Base-by-base conservation (phyloP, 2,797 vertebrate genomes). In the Lerista edwardsae region DNA sequence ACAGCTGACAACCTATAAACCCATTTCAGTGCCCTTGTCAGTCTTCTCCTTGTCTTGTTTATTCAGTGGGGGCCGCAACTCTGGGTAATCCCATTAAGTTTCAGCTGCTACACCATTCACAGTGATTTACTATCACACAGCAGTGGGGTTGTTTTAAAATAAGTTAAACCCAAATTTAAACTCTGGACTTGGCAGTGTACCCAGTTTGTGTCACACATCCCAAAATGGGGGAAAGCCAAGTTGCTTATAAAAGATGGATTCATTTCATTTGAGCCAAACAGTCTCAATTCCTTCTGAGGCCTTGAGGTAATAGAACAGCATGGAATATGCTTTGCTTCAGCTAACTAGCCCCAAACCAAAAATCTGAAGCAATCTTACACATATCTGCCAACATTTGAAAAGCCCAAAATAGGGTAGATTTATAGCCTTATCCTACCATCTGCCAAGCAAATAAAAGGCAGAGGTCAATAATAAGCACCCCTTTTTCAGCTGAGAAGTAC, bases 91-190 rank as follows among this genome's bases (percentile, higher is more conserved):
- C 69, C 73, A 64, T 80, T 31, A 55, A 34, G 8, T 84, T 72
- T 86, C 80, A 86, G 83, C 71, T 55, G 76, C 85, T 87, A 64
- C n/a, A 61, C 34, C 27, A 14, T 82, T 29, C 79, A 21, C 64
- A 88, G 34, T 4, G 3, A 87, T 71, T 88, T 75, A 83, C 44
- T 15, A 34, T 36, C 68, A 55, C 17, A 2, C 59, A 0, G 6
- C 77, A 72, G 76, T 75, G 6, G 39, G 21, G 72, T 69, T 62
- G 79, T 88, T 55, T 59, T 79, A 80, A 86, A 91, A 82, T 10
- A 36, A 82, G 78, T 51, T 79, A 84, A 86, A 69, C 69, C 61
- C 47, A 74, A 84, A 89, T 80, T 55, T 67, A 83, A 90, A 86
- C 41, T 64, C 8, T 0, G 0, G 36, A 87, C 7, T 1, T 67